phyloP scores from a whole-genome alignment of 2,797 vertebrate genomes.

The Coranthus polyacanthus region DNA sequence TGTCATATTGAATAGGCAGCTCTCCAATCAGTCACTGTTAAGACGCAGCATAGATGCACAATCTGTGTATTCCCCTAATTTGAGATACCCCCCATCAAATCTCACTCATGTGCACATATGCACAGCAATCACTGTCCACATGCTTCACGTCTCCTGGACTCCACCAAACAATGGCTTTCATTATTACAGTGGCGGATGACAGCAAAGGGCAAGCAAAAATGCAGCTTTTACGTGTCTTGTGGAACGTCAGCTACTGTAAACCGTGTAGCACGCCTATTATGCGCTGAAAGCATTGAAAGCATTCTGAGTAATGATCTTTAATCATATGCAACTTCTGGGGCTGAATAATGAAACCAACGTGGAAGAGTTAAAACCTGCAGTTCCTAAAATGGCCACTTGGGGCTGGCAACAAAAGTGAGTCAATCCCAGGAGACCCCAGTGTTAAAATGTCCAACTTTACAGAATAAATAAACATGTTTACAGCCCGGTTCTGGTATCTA shows the following conservation, averaged over 20 bases:
- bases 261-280: neutral
- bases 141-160: constrained; percentile 27
- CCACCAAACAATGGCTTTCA: constrained; percentile 22
- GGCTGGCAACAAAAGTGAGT: too few species aligned
- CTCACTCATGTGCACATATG: neutral
- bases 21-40: constrained; percentile 33
- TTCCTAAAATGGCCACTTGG: too few species aligned
- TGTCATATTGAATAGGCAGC: neutral
- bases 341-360: too few species aligned
- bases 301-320: too few species aligned
- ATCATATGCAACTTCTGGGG: too few species aligned
- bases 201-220: constrained; percentile 38
- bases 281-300: too few species aligned
- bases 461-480: too few species aligned
- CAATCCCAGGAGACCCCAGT: too few species aligned
- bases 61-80: neutral
- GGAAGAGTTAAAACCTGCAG: too few species aligned
- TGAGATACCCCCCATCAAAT: neutral
- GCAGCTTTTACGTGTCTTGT: constrained; percentile 34
- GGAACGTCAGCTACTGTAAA: constrained; percentile 23
- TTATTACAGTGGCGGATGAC: constrained; percentile 37
- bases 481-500: too few species aligned
- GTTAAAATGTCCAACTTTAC: too few species aligned
- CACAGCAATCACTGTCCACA: constrained; percentile 35
- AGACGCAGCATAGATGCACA: neutral